These are phyloP conservation scores for Allolobophora icterica DNA, from an alignment of 2,888 invertebrate species.

Conservation along the genomic window DNA sequence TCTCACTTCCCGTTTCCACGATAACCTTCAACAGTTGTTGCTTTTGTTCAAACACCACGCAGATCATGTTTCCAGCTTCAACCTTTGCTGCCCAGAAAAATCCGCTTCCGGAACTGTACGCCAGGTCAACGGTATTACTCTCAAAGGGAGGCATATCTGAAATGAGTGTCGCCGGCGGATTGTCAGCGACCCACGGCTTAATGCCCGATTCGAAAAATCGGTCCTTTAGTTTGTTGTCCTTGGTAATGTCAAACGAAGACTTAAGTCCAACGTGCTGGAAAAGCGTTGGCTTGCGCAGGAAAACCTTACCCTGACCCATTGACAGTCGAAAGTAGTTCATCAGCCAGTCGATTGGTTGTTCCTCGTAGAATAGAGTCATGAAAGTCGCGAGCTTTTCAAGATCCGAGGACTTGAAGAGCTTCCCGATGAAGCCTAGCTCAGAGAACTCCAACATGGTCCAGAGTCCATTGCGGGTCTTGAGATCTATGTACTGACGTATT, in stretches of 20 bases:
- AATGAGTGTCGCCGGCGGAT: slow-evolving; percentile 61
- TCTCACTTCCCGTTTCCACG: slow-evolving; percentile 40
- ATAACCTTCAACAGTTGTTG: slow-evolving; percentile 36
- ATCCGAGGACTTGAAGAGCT: slow-evolving; percentile 56
- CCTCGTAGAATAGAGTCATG: slow-evolving; percentile 48
- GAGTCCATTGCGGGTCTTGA: slow-evolving; percentile 30
- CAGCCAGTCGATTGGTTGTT: slow-evolving; percentile 51
- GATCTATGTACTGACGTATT: neutral
- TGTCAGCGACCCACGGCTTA: slow-evolving; percentile 49
- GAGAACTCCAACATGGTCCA: slow-evolving; percentile 62
- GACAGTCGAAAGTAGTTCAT: slow-evolving; percentile 45
- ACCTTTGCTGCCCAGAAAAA: slow-evolving; percentile 47
- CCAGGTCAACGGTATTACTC: slow-evolving; percentile 56
- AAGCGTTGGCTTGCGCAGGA: slow-evolving; percentile 49
- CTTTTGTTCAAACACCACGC: slow-evolving; percentile 39
- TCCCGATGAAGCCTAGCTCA: slow-evolving; percentile 62
- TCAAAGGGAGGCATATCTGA: slow-evolving; percentile 60
- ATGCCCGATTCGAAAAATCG: slow-evolving; percentile 45
- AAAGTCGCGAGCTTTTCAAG: slow-evolving; percentile 48
- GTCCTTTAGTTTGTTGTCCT: slow-evolving; percentile 61
- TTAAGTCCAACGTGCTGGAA: slow-evolving; percentile 54
- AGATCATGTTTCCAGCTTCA: slow-evolving; percentile 35
- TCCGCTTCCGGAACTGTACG: slow-evolving; percentile 52
- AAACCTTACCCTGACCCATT: slow-evolving; percentile 43
- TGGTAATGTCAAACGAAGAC: slow-evolving; percentile 59